phyloP scores from a whole-genome alignment of 2,888 invertebrate genomes.

The Choristoneura rosaceana region DNA sequence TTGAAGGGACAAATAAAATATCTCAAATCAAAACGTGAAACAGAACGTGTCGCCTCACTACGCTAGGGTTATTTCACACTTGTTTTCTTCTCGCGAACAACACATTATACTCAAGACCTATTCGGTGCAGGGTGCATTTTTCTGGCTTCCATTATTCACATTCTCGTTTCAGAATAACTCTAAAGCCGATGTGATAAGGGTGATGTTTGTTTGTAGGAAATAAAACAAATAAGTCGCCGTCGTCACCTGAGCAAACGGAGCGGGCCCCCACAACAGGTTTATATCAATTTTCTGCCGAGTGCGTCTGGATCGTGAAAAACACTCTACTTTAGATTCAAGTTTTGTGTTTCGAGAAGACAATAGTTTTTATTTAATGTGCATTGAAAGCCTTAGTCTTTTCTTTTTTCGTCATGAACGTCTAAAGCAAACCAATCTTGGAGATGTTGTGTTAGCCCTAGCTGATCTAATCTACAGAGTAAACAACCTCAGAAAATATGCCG shows the following conservation, averaged over 20 bases:
- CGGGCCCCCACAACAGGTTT: slow-evolving; percentile 78
- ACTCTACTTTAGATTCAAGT: slow-evolving; percentile 67
- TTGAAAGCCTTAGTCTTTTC: background rate
- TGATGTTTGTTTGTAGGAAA: slow-evolving; percentile 51
- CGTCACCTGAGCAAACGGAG: slow-evolving; percentile 77
- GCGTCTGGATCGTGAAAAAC: slow-evolving; percentile 79
- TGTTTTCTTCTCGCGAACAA: slow-evolving; percentile 68
- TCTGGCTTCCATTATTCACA: slow-evolving; percentile 63
- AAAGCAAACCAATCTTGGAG: slow-evolving; percentile 35
- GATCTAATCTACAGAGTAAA: slow-evolving; percentile 71
- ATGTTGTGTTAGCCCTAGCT: slow-evolving; percentile 45
- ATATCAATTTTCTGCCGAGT: slow-evolving; percentile 83
- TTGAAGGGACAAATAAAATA: slow-evolving; percentile 23
- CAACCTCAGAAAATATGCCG: slow-evolving; percentile 58
- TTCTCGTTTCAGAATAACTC: slow-evolving; percentile 53
- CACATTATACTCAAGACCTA: slow-evolving; percentile 71
- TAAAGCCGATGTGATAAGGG: slow-evolving; percentile 50
- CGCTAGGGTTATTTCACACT: slow-evolving; percentile 59
- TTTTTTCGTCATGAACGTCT: background rate
- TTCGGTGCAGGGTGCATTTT: slow-evolving; percentile 69
- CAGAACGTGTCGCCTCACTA: slow-evolving; percentile 23
- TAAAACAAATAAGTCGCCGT: slow-evolving; percentile 71
- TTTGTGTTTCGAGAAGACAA: slow-evolving; percentile 59
- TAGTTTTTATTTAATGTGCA: slow-evolving; percentile 49
- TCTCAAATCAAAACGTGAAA: slow-evolving; percentile 21